phyloP scores from a whole-genome alignment of 2,888 invertebrate species.

The Cheilosia grossa region DNA sequence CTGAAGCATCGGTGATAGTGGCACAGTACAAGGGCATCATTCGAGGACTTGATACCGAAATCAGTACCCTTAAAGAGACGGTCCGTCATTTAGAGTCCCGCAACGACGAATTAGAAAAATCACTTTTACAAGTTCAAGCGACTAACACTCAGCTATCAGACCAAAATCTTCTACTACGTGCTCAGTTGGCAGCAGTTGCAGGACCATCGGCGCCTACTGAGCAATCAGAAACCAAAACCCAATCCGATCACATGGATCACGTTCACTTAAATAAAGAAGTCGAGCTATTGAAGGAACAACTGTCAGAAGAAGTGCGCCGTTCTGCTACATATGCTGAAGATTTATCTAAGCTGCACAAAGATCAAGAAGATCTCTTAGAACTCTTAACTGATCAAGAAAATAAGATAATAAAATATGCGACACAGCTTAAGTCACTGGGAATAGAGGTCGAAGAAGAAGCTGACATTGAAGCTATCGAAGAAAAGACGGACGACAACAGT shows the following conservation, averaged over 20 bases:
- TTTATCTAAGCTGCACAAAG: constrained; percentile 89
- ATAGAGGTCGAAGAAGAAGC: constrained; percentile 82
- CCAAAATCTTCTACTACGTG: constrained; percentile 93
- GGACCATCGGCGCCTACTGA: constrained; percentile 52
- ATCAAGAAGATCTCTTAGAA: constrained; percentile 96
- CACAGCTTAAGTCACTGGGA: constrained; percentile 84
- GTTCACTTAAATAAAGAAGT: constrained; percentile 81
- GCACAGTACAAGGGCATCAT: constrained; percentile 95
- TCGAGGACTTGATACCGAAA: constrained; percentile 92
- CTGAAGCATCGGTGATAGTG: constrained; percentile 82
- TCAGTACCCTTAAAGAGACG: constrained; percentile 82
- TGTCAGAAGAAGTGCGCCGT: constrained; percentile 77
- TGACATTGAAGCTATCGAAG: constrained; percentile 80
- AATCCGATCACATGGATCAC: constrained; percentile 80
- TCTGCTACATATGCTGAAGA: constrained; percentile 82
- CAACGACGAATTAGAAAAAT: constrained; percentile 81
- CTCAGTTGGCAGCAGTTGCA: constrained; percentile 85
- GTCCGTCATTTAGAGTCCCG: constrained; percentile 78
- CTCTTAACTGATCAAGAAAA: constrained; percentile 93
- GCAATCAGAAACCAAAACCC: constrained; percentile 78
- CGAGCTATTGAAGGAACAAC: constrained; percentile 78
- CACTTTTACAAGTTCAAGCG: constrained; percentile 88
- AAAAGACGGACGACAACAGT: constrained; percentile 64
- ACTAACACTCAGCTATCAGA: constrained; percentile 91
- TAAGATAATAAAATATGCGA: constrained; percentile 88